Base-by-base conservation (phyloP, 2,888 invertebrate species). In the Drosophila cracens region DNA sequence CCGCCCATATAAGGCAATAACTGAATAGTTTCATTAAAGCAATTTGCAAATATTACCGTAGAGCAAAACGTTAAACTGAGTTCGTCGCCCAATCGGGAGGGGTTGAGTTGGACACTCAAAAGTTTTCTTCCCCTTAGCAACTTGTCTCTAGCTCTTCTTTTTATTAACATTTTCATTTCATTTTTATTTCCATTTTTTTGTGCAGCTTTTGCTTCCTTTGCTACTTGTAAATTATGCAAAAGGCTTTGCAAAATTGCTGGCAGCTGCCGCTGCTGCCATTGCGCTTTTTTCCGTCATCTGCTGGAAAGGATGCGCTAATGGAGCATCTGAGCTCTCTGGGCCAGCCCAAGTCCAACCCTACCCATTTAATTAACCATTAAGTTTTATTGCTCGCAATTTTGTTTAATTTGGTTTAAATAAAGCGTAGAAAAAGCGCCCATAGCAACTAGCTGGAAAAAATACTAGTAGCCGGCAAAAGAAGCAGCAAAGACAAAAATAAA, bases 351-450 rank as follows among this genome's bases (percentile, higher is more conserved):
- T 59, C 86, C 86, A 72, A 64, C 82, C 89, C 87, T 81, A 54
- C 84, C 82, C 87, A 86, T 87, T 87, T 90, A 87, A 90, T 90
- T 90, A 87, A 81, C 87, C 87, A 87, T 87, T 87, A 87, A 90
- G 84, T 90, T 87, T 87, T 90, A 87, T 87, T 87, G 87, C 89
- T 80, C 75, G 84, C 90, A 90, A 90, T 87, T 87, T 87, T 87
- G 90, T 89, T 89, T 87, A 87, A 87, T 87, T 90, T 90, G 89
- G 87, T 81, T 87, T 81, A 86, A 86, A 89, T 89, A 82, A 86
- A 87, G 85, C 72, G 51, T 57, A 70, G 67, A 76, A 72, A 79
- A 63, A 83, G 56, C 61, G 49, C 48, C 49, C 57, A 68, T 33
- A 56, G 56, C 68, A 73, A 70, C 70, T 53, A 62, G 63, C 64